Conservation (phyloP, 2,113 vertebrate genomes). For the Hassar affinis region DNA sequence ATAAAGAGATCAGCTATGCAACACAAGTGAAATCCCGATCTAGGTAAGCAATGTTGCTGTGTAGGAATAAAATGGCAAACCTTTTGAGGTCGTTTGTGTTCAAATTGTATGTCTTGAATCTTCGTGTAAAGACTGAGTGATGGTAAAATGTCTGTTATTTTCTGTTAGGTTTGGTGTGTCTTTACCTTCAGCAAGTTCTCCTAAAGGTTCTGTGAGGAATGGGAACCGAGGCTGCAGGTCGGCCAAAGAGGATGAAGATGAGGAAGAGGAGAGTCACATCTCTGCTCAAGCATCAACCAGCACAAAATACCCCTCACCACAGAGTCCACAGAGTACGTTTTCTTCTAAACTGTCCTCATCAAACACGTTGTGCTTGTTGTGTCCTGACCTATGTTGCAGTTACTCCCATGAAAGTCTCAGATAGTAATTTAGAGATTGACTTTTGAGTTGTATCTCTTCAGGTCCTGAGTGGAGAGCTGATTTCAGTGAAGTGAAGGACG, state of each 20-base stretch:
- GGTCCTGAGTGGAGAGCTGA: conserved; percentile 78
- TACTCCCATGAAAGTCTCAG: not conserved
- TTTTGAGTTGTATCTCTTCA: conserved; percentile 45
- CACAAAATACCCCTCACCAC: conserved; percentile 43
- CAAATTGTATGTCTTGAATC: not conserved
- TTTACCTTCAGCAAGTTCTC: conserved; percentile 75
- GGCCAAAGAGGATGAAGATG: conserved; percentile 68
- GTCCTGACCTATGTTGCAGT: not conserved
- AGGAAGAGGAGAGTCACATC: conserved; percentile 53
- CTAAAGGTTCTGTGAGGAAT: conserved; percentile 75
- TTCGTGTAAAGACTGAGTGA: not conserved
- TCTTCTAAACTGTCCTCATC: not conserved
- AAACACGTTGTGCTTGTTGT: not conserved
- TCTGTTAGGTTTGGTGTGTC: conserved; percentile 80
- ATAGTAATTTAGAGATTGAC: not conserved
- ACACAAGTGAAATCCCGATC: conserved; percentile 86
- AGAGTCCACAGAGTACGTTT: conserved; percentile 50
- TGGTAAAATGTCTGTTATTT: too few relatives aligned
- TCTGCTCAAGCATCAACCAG: conserved; percentile 51
- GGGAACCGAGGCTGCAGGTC: conserved; percentile 70
- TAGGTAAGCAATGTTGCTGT: conserved; percentile 68
- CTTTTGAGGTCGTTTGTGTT: not conserved
- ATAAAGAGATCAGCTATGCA: conserved; percentile 85
- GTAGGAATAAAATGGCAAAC: not conserved
- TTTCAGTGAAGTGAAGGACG: conserved; percentile 75